Conservation (phyloP, 2,888 invertebrate species). For the Spialia ferax region DNA sequence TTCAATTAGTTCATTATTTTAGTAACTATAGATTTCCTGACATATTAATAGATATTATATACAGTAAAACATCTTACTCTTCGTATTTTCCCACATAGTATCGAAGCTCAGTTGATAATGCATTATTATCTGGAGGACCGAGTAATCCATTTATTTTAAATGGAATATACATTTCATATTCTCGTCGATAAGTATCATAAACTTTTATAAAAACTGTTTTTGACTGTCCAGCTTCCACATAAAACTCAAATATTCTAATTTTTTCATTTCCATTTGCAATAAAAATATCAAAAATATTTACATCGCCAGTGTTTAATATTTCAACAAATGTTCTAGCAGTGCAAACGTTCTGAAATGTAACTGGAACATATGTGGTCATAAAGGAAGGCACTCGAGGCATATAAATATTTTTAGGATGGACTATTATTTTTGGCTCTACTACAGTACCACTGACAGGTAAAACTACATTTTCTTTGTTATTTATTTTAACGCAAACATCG, state of each 20-base stretch:
- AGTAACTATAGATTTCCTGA: not conserved
- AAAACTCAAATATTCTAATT: constrained; percentile 62
- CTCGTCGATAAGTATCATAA: constrained; percentile 70
- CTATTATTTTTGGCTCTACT: constrained; percentile 77
- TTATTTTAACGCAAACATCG: constrained; percentile 73
- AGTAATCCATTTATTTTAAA: constrained; percentile 86
- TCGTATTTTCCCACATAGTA: constrained; percentile 68
- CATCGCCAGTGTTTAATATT: constrained; percentile 67
- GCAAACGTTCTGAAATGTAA: constrained; percentile 72
- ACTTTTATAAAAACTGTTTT: constrained; percentile 74
- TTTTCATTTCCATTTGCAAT: constrained; percentile 70
- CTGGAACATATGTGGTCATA: constrained; percentile 71
- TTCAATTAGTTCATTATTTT: constrained; percentile 16
- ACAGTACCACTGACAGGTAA: constrained; percentile 79
- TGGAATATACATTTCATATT: constrained; percentile 87
- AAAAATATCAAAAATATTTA: constrained; percentile 72
- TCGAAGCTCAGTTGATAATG: constrained; percentile 64
- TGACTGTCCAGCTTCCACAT: constrained; percentile 67
- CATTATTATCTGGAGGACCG: constrained; percentile 79
- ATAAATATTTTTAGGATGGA: constrained; percentile 81
- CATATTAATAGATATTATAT: not conserved
- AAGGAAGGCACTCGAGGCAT: constrained; percentile 78
- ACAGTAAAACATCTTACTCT: constrained; percentile 57
- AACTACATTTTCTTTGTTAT: constrained; percentile 74
- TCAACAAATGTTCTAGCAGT: constrained; percentile 62